These are phyloP conservation scores for Synodontis membranacea DNA, from an alignment of 2,113 vertebrate genomes.

Conservation along the genomic window DNA sequence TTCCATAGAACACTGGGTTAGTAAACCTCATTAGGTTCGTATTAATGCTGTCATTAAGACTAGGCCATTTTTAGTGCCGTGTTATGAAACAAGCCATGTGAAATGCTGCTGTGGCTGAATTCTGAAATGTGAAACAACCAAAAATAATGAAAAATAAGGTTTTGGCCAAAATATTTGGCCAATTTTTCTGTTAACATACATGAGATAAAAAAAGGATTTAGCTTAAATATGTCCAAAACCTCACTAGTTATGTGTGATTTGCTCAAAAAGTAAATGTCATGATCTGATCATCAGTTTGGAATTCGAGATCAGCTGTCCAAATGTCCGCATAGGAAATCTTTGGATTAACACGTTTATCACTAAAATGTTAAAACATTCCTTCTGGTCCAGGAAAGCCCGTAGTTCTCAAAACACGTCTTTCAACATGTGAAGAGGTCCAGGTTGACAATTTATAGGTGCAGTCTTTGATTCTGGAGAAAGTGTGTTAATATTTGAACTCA, in stretches of 20 bases:
- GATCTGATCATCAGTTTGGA: neutral
- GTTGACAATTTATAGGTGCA: too few species aligned
- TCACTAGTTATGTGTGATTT: neutral
- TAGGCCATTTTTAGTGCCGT: neutral
- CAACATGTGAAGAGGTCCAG: neutral
- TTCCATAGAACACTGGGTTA: neutral
- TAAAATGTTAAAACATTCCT: neutral
- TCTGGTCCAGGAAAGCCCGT: neutral
- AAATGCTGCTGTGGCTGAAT: neutral
- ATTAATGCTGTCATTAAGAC: conserved; percentile 4
- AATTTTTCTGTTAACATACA: neutral
- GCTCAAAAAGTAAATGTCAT: neutral
- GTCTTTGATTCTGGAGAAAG: too few species aligned
- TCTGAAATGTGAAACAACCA: neutral
- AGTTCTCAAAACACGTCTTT: neutral
- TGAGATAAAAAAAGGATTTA: neutral
- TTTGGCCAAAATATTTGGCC: neutral
- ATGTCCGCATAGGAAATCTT: neutral
- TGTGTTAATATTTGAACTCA: too few species aligned
- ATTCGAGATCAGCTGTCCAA: neutral
- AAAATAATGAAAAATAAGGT: neutral
- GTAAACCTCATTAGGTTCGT: conserved; percentile 24
- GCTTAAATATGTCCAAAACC: neutral
- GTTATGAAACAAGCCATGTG: neutral
- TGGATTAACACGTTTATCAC: neutral